These are phyloP conservation scores for Struthidea cinerea DNA, from an alignment of 2,113 vertebrate species.

Conservation along the genomic window DNA sequence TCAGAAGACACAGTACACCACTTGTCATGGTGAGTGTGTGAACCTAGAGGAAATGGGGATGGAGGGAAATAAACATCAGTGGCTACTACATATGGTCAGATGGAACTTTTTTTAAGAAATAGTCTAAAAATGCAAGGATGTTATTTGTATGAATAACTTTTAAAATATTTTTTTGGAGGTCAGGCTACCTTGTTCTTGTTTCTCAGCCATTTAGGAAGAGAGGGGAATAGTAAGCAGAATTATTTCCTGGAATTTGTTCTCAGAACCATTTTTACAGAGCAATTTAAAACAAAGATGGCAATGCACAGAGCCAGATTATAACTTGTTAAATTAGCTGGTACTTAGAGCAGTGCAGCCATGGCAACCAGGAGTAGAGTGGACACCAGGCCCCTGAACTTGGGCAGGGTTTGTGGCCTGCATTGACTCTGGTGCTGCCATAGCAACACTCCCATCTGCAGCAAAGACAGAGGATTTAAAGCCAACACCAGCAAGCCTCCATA, in stretches of 20 bases:
- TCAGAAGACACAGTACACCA: rapidly evolving
- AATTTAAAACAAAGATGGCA: background rate
- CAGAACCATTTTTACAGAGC: background rate
- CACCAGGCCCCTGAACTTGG: background rate
- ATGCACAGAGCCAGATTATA: background rate
- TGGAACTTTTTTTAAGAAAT: background rate
- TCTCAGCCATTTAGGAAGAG: background rate
- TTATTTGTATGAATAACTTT: background rate
- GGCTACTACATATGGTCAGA: background rate
- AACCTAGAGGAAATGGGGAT: background rate
- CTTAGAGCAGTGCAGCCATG: background rate
- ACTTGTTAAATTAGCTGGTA: background rate
- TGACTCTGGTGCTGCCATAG: conserved; percentile 17
- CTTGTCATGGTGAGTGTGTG: background rate
- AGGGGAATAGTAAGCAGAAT: background rate
- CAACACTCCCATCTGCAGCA: background rate
- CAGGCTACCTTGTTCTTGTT: background rate
- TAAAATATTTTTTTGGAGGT: too few species aligned
- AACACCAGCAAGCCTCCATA: background rate
- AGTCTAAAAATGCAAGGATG: background rate
- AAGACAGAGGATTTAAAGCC: background rate
- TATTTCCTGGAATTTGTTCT: background rate
- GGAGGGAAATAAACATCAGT: background rate
- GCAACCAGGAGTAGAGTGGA: background rate
- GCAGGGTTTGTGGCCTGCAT: background rate